Evolutionary conservation across 1,140 invertebrate genomes (phyloP), one percentile per base, ranked within the genome.

Genomic region (Rhynchophorus ferrugineus): DNA sequence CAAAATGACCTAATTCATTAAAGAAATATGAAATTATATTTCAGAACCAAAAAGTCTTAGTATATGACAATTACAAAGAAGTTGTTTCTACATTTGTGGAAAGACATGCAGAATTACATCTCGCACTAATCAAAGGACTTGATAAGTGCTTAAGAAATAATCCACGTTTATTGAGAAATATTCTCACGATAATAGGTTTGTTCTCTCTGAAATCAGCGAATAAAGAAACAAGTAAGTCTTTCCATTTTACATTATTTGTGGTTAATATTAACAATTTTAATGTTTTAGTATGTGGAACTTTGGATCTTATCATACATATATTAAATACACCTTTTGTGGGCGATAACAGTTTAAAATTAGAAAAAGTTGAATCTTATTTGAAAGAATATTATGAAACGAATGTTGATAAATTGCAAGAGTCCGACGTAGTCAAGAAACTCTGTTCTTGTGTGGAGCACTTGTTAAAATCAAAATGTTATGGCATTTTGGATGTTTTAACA

Each of bases 371-470:
- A 1, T 19, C 41, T 8, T 16, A 1, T 7, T 43, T 21, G 20
- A 43, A 43, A 20, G 17, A 14, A 9, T 43, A 14, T 11, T 29
- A 29, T 11, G 19, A 35, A 36, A 20, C 7, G 35, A 47, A 18
- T 20, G 13, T 37, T 36, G 20, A n/a, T 8, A 22, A n/a, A 13
- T n/a, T 33, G 24, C 20, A 45, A 45, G 21, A 45, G 5, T 14
- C 24, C 6, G 24, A 19, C 16, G 18, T 35, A 9, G 54, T 60
- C 22, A 38, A 49, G 36, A 45, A 45, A 9, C 9, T 60, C 8
- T 60, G 58, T 44, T 11, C 20, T 18, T 56, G 50, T 19, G 18
- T 60, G 8, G 43, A 54, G 47, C 41, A 56, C 14, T 18, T 60
- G 17, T 21, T 60, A 1, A 49, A 54, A 24, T 17, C 14, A 2